Conservation (phyloP, 1,140 invertebrate species). For the Plutomurus gul region DNA sequence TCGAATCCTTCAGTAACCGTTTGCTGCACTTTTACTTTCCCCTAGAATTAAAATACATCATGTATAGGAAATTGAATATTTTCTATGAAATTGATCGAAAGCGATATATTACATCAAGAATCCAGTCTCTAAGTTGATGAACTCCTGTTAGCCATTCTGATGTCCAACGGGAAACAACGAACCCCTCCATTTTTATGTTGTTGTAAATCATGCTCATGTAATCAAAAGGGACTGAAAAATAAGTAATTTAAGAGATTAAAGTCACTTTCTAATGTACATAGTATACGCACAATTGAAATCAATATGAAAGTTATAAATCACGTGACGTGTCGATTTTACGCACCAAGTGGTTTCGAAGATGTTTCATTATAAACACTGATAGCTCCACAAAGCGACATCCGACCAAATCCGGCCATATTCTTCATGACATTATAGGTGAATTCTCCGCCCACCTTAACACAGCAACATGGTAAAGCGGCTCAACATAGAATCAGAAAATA, state of each 20-base stretch:
- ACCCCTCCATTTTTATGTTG: constrained; percentile 67
- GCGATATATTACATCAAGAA: constrained; percentile 60
- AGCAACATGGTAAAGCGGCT: neutral
- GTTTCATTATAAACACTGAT: constrained; percentile 52
- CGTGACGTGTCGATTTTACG: too few relatives aligned
- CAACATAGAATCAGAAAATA: neutral
- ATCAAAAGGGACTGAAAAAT: constrained; percentile 58
- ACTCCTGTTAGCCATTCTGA: constrained; percentile 64
- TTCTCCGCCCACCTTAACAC: constrained; percentile 59
- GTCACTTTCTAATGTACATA: too few relatives aligned
- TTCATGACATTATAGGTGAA: constrained; percentile 57
- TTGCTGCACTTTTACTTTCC: constrained; percentile 59
- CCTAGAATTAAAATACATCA: constrained; percentile 53
- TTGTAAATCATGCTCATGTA: constrained; percentile 62
- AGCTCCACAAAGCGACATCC: constrained; percentile 60
- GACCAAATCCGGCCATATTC: constrained; percentile 58
- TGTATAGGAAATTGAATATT: neutral
- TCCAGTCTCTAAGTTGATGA: constrained; percentile 65
- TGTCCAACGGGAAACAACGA: constrained; percentile 62
- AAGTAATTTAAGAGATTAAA: neutral
- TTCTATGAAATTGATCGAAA: neutral
- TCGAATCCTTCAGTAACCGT: constrained; percentile 60
- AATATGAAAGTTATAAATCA: too few relatives aligned
- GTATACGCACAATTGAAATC: too few relatives aligned
- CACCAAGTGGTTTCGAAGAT: neutral